These are phyloP conservation scores for Trogon melanurus DNA, from an alignment of 2,113 vertebrate species.

Conservation along the genomic window DNA sequence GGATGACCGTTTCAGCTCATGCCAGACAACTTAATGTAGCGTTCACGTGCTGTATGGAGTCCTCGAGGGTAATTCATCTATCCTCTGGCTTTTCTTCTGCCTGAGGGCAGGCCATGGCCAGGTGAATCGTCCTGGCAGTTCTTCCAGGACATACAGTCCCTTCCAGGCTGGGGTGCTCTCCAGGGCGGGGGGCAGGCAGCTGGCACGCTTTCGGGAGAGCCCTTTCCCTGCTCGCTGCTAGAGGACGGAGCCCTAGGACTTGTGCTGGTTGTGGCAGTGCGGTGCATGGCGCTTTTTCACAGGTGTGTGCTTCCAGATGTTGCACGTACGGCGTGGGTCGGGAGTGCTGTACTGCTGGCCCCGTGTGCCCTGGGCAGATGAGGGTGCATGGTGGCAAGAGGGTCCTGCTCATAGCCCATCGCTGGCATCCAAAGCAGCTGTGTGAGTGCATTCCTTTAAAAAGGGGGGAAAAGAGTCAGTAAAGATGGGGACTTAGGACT, in stretches of 20 bases:
- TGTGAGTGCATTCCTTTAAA: not conserved
- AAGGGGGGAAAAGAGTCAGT: not conserved
- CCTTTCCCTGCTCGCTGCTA: not conserved
- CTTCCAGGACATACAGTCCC: fast-evolving
- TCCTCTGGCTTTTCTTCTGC: not conserved
- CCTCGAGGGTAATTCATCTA: not conserved
- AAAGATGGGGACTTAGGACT: not conserved
- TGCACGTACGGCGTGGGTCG: fast-evolving
- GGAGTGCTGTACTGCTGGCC: not conserved
- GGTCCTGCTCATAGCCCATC: fast-evolving
- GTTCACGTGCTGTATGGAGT: not conserved
- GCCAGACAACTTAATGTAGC: not conserved
- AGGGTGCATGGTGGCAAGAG: fast-evolving
- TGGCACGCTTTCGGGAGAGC: not conserved
- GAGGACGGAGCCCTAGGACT: not conserved
- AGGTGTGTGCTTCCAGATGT: not conserved
- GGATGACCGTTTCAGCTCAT: not conserved
- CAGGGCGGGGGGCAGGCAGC: not conserved
- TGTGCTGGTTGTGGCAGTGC: not conserved
- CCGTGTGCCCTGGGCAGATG: fast-evolving
- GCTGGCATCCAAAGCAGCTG: not conserved
- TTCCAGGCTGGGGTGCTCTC: not conserved
- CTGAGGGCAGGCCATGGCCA: not conserved
- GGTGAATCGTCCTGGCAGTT: not conserved
- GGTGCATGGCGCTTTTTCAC: not conserved